phyloP scores from a whole-genome alignment of 2,113 vertebrate species.

The Gadus chalcogrammus region DNA sequence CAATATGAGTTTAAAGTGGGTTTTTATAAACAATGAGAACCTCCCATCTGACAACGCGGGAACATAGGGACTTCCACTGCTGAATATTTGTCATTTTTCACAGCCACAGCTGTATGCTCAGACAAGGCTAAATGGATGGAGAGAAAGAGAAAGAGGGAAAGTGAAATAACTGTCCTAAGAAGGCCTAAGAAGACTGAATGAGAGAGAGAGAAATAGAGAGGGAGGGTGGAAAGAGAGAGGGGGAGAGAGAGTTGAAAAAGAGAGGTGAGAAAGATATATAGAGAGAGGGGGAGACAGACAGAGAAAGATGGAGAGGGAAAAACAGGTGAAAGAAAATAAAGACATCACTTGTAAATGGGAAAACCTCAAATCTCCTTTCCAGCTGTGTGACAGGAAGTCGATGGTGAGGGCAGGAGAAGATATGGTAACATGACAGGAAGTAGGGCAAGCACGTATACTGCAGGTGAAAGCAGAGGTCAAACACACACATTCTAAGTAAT shows the following conservation, averaged over 20 bases:
- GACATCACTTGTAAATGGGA: constrained; percentile 41
- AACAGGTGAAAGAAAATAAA: too few relatives aligned
- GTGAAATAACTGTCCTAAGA: not conserved
- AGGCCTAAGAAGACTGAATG: not conserved
- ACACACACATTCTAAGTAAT: not conserved
- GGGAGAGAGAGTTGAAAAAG: not conserved
- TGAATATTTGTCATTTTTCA: too few relatives aligned
- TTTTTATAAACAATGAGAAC: constrained; percentile 39
- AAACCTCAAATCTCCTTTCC: constrained; percentile 51
- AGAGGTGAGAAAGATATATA: not conserved
- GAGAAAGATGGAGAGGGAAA: too few relatives aligned
- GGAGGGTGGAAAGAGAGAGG: not conserved
- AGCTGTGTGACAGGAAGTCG: constrained; percentile 53
- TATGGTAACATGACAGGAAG: constrained; percentile 60
- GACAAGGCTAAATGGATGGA: constrained; percentile 22
- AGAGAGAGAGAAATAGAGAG: not conserved
- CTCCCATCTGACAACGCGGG: constrained; percentile 7
- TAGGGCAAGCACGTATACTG: constrained; percentile 49
- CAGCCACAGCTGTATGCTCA: not conserved
- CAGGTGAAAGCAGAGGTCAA: constrained; percentile 30
- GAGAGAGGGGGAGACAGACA: too few relatives aligned
- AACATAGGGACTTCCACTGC: too few relatives aligned
- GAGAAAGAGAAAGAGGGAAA: constrained; percentile 4
- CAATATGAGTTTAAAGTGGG: not conserved
- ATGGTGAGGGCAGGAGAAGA: constrained; percentile 56